Conservation (phyloP, 2,888 invertebrate species). For the Drosophila hamatofila region DNA sequence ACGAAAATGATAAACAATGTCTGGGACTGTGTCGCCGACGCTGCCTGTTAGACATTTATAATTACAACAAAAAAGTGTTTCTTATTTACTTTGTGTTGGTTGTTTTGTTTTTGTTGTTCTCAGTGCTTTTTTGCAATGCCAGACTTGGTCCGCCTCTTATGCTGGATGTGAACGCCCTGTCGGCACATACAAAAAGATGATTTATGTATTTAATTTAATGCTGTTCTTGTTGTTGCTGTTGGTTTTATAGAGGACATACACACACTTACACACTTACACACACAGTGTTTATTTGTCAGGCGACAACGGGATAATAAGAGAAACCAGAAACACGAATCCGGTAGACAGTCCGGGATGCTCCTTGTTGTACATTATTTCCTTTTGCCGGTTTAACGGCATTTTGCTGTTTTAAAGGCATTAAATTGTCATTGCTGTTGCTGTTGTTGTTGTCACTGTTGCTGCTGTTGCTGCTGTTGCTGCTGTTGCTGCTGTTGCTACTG, state of each 20-base stretch:
- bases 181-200: constrained; percentile 68
- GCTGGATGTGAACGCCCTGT: constrained; percentile 46
- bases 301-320: constrained; percentile 77
- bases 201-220: constrained; percentile 80
- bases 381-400: constrained; percentile 73
- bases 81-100: constrained; percentile 36
- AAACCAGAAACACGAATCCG: constrained; percentile 57
- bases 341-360: constrained; percentile 46
- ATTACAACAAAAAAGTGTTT: constrained; percentile 66
- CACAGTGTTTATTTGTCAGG: constrained; percentile 76
- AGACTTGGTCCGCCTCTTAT: constrained; percentile 25
- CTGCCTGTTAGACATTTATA: constrained; percentile 69
- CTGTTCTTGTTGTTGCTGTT: constrained; percentile 50
- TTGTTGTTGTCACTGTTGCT: constrained; percentile 9
- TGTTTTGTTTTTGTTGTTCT: background rate
- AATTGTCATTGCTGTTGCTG: constrained; percentile 57
- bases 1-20: constrained; percentile 61
- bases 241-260: constrained; percentile 11
- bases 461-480: constrained; percentile 25
- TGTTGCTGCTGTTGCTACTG: constrained; percentile 24
- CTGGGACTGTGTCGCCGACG: constrained; percentile 43
- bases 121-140: constrained; percentile 15
- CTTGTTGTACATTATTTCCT: constrained; percentile 54
- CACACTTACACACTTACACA: background rate
- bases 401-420: constrained; percentile 79